Evolutionary conservation across 1,140 invertebrate genomes (phyloP).

Genomic region (Leptopilina boulardi): DNA sequence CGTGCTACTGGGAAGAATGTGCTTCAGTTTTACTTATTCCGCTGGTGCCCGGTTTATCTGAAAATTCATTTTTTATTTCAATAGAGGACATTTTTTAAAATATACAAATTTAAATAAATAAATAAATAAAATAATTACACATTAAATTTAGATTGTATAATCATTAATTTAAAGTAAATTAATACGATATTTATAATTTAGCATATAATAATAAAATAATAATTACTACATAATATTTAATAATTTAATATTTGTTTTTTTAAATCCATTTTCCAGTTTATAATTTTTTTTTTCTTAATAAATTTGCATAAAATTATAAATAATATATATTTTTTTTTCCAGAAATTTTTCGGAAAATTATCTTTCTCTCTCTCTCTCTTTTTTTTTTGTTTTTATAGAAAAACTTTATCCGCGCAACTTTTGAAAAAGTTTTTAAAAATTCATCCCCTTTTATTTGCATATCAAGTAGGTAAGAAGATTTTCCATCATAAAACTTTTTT

Average conservation of each 20-base stretch:
- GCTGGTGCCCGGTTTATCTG: conserved; percentile 59
- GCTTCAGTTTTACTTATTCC: conserved; percentile 54
- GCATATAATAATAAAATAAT: no score
- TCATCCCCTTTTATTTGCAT: neutral
- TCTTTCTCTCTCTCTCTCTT: no score
- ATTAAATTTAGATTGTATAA: neutral
- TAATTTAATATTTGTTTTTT: no score
- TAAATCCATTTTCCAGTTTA: no score
- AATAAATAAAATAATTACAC: neutral
- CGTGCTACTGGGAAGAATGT: conserved; percentile 59
- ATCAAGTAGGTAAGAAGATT: neutral
- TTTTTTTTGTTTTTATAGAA: no score
- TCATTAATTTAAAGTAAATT: no score
- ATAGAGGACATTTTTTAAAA: neutral
- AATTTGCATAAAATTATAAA: neutral
- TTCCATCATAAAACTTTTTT: neutral
- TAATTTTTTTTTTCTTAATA: no score
- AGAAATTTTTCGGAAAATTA: neutral
- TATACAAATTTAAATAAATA: no score
- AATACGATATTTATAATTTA: no score
- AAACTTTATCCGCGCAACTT: neutral
- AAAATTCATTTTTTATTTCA: conserved; percentile 33
- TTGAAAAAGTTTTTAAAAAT: neutral
- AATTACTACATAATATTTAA: no score
- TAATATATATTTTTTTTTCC: neutral